These are phyloP conservation scores for Phrixothrix hirtus DNA, from an alignment of 2,888 invertebrate species.

Conservation along the genomic window DNA sequence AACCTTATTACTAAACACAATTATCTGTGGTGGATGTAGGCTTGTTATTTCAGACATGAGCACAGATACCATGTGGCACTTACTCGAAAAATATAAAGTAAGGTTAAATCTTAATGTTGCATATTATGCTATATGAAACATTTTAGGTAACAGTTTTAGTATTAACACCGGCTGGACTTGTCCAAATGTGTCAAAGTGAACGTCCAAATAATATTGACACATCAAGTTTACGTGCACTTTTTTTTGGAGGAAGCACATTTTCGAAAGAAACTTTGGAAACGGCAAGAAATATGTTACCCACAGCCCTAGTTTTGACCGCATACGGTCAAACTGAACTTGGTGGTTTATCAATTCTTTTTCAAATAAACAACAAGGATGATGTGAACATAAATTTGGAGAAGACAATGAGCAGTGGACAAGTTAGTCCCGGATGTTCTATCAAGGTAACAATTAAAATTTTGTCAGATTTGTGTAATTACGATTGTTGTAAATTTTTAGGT, in stretches of 20 bases:
- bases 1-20: constrained; percentile 29
- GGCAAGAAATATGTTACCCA: background rate
- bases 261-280: background rate
- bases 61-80: constrained; percentile 5
- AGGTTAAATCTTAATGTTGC: too few relatives aligned
- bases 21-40: constrained; percentile 35
- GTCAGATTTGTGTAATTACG: background rate
- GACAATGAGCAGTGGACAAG: background rate
- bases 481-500: constrained; percentile 50
- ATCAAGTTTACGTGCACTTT: background rate
- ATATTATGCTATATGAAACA: too few relatives aligned
- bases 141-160: background rate
- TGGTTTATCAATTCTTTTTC: background rate
- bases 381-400: background rate
- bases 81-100: constrained; percentile 15
- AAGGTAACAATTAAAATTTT: constrained; percentile 42
- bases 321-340: constrained; percentile 1
- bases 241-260: background rate
- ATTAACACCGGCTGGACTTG: background rate
- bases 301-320: constrained; percentile 23
- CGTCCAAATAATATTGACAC: background rate
- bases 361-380: background rate
- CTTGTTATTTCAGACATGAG: constrained; percentile 37
- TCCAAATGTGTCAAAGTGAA: background rate
- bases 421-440: background rate